These are phyloP conservation scores for Sciurus niger DNA, from an alignment of 2,113 vertebrate genomes.

Conservation along the genomic window DNA sequence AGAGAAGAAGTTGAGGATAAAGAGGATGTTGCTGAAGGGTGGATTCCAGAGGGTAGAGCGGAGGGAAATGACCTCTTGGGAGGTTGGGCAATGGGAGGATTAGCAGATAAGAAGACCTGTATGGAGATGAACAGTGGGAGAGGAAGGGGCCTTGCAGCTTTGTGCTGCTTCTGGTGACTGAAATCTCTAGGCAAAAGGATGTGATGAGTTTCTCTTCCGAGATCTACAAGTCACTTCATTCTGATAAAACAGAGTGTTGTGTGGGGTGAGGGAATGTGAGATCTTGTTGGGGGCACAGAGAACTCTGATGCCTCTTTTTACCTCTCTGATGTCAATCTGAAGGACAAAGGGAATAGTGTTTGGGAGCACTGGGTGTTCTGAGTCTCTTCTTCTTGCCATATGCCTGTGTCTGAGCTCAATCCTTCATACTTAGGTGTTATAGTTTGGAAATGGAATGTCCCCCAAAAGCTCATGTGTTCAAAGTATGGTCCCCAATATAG, in stretches of 20 bases:
- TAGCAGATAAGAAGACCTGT: background rate
- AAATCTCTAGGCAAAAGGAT: background rate
- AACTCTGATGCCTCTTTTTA: background rate
- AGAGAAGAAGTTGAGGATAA: background rate
- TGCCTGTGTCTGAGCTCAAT: background rate
- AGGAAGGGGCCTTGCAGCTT: background rate
- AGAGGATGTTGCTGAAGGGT: background rate
- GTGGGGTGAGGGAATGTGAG: background rate
- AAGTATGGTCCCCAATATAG: too few species aligned
- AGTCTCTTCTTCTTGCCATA: background rate
- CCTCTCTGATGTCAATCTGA: background rate
- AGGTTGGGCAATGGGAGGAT: background rate
- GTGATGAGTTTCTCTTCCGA: background rate
- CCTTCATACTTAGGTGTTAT: background rate
- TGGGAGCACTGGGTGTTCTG: background rate
- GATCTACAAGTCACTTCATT: background rate
- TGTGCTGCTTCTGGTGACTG: background rate
- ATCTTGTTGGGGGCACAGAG: background rate
- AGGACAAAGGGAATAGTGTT: background rate
- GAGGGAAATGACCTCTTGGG: background rate
- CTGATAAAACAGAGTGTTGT: background rate
- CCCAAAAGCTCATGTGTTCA: too few species aligned
- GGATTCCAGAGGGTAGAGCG: background rate
- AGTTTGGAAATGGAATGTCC: too few species aligned
- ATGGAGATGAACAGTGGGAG: background rate